phyloP scores from a whole-genome alignment of 1,140 invertebrate genomes.

The Drosophila trapezifrons region DNA sequence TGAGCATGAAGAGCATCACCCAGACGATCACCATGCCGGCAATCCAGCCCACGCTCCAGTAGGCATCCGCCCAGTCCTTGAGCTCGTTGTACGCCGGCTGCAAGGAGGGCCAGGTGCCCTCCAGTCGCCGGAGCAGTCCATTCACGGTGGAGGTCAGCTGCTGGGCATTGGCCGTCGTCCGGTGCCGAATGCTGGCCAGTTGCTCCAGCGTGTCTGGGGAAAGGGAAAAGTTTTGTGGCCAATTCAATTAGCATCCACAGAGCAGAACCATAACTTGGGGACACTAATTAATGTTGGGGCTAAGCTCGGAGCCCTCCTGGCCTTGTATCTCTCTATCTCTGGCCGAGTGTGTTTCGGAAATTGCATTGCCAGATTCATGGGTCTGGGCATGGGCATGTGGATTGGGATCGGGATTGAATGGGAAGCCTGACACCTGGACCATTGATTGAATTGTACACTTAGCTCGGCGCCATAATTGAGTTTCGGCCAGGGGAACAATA shows the following conservation, averaged over 20 bases:
- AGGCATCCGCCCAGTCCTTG: slow-evolving; percentile 69
- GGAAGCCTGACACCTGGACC: slow-evolving; percentile 26
- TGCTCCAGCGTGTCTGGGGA: slow-evolving; percentile 77
- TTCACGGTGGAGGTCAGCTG: slow-evolving; percentile 75
- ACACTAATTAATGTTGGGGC: slow-evolving; percentile 73
- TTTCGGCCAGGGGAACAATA: slow-evolving; percentile 30
- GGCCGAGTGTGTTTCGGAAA: slow-evolving; percentile 33
- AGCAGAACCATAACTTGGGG: slow-evolving; percentile 37
- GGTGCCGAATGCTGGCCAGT: slow-evolving; percentile 72
- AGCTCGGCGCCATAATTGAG: slow-evolving; percentile 54
- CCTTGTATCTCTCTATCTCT: neutral
- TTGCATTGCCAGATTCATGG: slow-evolving; percentile 28
- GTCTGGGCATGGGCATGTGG: too few species aligned
- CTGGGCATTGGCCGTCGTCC: slow-evolving; percentile 80
- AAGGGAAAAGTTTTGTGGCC: slow-evolving; percentile 22
- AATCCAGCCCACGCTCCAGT: slow-evolving; percentile 78
- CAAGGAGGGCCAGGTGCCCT: slow-evolving; percentile 68
- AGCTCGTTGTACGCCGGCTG: slow-evolving; percentile 70
- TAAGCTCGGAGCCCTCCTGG: slow-evolving; percentile 17
- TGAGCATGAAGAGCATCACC: slow-evolving; percentile 80
- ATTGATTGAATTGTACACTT: slow-evolving; percentile 72
- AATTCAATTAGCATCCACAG: slow-evolving; percentile 63
- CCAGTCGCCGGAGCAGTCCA: slow-evolving; percentile 65
- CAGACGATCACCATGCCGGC: slow-evolving; percentile 71
- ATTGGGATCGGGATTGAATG: neutral